phyloP scores from a whole-genome alignment of 2,888 invertebrate genomes.

The Euproctis similis region DNA sequence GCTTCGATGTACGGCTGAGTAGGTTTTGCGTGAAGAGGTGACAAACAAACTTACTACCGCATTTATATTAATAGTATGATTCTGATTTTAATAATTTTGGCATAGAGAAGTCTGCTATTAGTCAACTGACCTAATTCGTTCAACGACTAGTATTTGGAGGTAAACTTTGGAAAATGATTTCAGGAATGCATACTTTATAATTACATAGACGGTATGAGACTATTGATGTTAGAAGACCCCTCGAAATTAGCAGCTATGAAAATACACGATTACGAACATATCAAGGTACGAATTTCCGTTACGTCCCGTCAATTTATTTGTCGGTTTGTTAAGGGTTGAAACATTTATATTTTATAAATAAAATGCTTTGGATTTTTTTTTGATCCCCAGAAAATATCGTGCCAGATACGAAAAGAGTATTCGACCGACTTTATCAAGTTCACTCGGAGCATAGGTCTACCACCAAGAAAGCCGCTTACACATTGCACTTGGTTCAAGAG shows the following conservation, averaged over 20 bases:
- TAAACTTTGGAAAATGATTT: too few species aligned
- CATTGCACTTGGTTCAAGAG: conserved; percentile 70
- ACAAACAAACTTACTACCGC: too few species aligned
- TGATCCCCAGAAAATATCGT: conserved; percentile 39
- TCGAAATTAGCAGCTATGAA: conserved; percentile 50
- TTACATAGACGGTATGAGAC: conserved; percentile 2
- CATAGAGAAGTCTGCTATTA: too few species aligned
- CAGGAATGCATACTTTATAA: conserved; percentile 2
- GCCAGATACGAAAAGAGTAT: conserved; percentile 49
- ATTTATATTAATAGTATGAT: too few species aligned
- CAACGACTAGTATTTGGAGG: too few species aligned
- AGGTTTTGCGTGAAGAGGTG: too few species aligned
- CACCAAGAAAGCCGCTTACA: conserved; percentile 57
- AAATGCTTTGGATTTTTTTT: too few species aligned
- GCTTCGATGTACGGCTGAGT: too few species aligned
- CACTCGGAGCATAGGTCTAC: conserved; percentile 54
- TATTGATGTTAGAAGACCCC: conserved; percentile 59
- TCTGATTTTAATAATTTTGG: too few species aligned
- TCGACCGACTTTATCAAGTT: conserved; percentile 55
- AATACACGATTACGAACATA: conserved; percentile 60
- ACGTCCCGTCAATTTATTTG: not conserved
- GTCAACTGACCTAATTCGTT: too few species aligned
- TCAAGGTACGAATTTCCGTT: conserved; percentile 37
- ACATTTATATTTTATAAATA: not conserved
- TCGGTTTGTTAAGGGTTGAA: not conserved